Evolutionary conservation across 2,888 invertebrate species (phyloP), one percentile per base, ranked within the genome.

Genomic region (Uloborus plumipes): DNA sequence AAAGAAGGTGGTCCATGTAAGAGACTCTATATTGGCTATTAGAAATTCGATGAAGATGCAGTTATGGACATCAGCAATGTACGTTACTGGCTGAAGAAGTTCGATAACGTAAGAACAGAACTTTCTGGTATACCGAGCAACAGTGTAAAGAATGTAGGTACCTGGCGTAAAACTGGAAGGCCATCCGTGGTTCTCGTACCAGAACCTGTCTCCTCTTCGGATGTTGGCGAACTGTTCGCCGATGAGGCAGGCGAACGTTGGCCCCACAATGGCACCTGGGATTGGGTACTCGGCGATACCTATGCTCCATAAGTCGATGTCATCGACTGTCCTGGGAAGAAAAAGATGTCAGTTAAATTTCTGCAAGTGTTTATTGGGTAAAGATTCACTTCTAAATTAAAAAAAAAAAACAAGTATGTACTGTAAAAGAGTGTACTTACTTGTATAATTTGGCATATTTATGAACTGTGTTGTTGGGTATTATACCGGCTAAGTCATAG

Each of bases 261-360:
- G 97, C 69, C 98, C 97, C 84, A 98, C 91, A 93, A 97, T 94
- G 75, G 96, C 95, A 62, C 96, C 97, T 13, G 95, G 94, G 72
- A 97, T 91, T 2, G 97, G 94, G 84, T 94, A 91, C 88, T 98
- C 98, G 0, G 96, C 95, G 11, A 97, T 95, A 67, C 97, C 97
- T 67, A 96, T 97, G 20, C 96, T 95, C 95, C 97, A 98, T 74
- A 97, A 91, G 91, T 98, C 97, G 65, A 98, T 95, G 89, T 98
- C 98, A 83, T 93, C 92, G 1, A 96, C 96, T 89, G 95, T 94
- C 85, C 94, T 94, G 87, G 18, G 85, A 84, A 50, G 65, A 47
- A 67, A 50, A 16, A 51, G n/a, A n/a, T n/a, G n/a, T n/a, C n/a
- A n/a, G 55, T 11, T 26, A 26, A 2, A 26, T 26, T 26, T 26